Evolutionary conservation across 2,888 invertebrate genomes (phyloP).

Genomic region (Acleris emargana): DNA sequence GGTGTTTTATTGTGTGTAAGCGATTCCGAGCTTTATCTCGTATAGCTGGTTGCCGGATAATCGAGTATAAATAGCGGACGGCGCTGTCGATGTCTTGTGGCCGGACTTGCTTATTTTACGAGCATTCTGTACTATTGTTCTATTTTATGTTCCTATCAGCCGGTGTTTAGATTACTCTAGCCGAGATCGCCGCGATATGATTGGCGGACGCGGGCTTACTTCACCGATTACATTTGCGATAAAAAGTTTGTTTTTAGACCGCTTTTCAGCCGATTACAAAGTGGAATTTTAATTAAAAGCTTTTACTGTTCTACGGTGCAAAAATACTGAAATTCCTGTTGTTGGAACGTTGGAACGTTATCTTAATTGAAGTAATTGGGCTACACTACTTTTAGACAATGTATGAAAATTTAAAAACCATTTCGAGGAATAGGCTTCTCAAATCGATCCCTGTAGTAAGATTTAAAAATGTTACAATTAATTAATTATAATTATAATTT

Average conservation of each 20-base stretch:
- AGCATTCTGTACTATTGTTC: slow-evolving; percentile 47
- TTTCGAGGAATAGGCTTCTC: too few relatives aligned
- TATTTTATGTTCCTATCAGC: slow-evolving; percentile 45
- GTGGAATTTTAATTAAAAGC: slow-evolving; percentile 17
- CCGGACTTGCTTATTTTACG: slow-evolving; percentile 46
- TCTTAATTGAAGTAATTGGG: not conserved
- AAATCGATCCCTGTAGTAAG: too few relatives aligned
- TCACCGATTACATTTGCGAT: slow-evolving; percentile 23
- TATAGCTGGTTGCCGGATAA: slow-evolving; percentile 80
- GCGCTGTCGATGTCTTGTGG: slow-evolving; percentile 51
- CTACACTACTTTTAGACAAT: too few relatives aligned
- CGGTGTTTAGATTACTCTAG: slow-evolving; percentile 34
- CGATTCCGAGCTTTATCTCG: slow-evolving; percentile 68
- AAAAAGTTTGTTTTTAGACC: slow-evolving; percentile 27
- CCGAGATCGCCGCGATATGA: slow-evolving; percentile 21
- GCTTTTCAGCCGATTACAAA: slow-evolving; percentile 27
- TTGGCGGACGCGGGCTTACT: slow-evolving; percentile 20
- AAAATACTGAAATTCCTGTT: not conserved
- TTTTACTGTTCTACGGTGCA: not conserved
- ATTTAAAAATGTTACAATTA: too few relatives aligned
- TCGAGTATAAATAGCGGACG: slow-evolving; percentile 71
- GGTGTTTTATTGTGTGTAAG: slow-evolving; percentile 71
- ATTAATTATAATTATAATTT: too few relatives aligned
- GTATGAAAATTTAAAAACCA: too few relatives aligned
- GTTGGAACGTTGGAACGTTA: not conserved